phyloP scores from a whole-genome alignment of 2,797 vertebrate genomes.

The Geotrypetes seraphini region DNA sequence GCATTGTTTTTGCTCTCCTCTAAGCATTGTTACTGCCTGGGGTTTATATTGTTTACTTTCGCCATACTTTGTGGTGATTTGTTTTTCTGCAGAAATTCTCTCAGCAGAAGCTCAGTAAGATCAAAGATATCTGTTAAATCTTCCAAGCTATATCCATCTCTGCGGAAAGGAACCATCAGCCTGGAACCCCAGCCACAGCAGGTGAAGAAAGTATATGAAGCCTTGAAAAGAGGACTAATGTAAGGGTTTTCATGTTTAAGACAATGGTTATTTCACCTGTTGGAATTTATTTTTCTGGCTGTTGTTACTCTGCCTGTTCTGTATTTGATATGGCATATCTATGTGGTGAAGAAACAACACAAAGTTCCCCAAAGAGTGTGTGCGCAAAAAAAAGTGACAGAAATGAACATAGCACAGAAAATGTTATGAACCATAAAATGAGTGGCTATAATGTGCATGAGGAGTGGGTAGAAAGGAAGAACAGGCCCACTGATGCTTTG shows the following conservation, averaged over 20 bases:
- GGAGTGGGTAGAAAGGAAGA: too few species aligned
- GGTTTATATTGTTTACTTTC: not conserved
- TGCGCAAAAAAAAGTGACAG: not conserved
- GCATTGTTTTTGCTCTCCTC: too few species aligned
- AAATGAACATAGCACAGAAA: too few species aligned
- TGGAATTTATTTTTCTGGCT: not conserved
- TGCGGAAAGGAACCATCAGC: slow-evolving; percentile 42
- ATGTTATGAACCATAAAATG: too few species aligned
- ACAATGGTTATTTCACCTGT: too few species aligned
- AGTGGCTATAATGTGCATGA: too few species aligned
- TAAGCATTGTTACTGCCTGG: too few species aligned
- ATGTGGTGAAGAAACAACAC: not conserved
- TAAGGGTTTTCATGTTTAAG: slow-evolving; percentile 48
- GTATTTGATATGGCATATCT: not conserved
- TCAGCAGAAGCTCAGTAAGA: slow-evolving; percentile 63
- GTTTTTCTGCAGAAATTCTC: slow-evolving; percentile 50
- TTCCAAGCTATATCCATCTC: slow-evolving; percentile 57
- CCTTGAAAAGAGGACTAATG: slow-evolving; percentile 83
- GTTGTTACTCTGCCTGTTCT: not conserved
- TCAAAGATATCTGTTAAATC: slow-evolving; percentile 56
- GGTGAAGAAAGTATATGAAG: slow-evolving; percentile 81
- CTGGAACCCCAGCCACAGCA: slow-evolving; percentile 68
- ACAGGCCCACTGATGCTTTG: too few species aligned
- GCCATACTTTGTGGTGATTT: not conserved
- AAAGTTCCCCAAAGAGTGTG: not conserved